A percentile compares a stretch with the other conserved stretches of the same genome.
Conservation (phyloP, 1,140 invertebrate genomes). For the Atta colombica region DNA sequence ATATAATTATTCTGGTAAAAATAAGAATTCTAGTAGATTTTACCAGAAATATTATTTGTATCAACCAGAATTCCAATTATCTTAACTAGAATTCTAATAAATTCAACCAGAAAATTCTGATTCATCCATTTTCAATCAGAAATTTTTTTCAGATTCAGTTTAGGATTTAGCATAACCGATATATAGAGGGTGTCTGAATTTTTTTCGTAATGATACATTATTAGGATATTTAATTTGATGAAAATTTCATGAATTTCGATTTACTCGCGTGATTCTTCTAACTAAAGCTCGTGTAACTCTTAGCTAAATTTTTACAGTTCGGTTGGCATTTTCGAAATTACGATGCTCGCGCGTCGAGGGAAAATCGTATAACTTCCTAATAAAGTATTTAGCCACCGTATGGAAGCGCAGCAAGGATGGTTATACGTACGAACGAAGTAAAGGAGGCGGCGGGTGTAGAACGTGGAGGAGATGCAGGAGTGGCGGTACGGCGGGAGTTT, state of each 20-base stretch:
- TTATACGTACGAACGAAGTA: constrained; percentile 25
- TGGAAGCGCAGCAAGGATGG: constrained; percentile 71
- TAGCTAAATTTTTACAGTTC: constrained; percentile 28
- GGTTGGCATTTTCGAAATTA: constrained; percentile 66
- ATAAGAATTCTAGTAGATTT: no score
- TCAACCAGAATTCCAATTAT: no score
- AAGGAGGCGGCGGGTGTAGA: constrained; percentile 46
- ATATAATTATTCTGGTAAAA: no score
- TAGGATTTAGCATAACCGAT: not conserved
- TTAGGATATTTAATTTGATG: not conserved
- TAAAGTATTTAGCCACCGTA: constrained; percentile 82
- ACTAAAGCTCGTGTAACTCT: not conserved
- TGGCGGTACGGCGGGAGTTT: constrained; percentile 78
- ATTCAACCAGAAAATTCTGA: no score
- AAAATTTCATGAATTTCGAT: not conserved
- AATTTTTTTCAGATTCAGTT: no score
- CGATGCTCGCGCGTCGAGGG: constrained; percentile 59
- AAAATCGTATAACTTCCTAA: constrained; percentile 81
- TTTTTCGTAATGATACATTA: not conserved
- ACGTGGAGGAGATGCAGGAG: constrained; percentile 42
- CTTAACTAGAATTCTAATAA: no score
- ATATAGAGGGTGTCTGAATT: not conserved
- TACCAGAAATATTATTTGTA: no score
- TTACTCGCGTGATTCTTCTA: not conserved
- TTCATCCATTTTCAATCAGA: no score